Base-by-base conservation (phyloP, 64 coral and sea anemone genomes). In the Pocillopora damicornis region DNA sequence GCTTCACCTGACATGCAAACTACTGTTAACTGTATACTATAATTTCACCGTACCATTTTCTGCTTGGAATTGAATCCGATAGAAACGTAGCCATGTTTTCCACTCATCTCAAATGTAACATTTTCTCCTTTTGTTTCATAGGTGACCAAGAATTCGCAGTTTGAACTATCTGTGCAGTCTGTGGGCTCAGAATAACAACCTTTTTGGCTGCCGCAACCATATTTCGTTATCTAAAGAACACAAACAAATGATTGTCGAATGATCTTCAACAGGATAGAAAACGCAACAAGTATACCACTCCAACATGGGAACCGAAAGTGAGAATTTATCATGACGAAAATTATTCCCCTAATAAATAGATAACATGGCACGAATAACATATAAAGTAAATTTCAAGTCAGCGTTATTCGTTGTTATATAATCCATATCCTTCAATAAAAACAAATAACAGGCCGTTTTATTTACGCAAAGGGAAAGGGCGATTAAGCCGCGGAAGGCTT, bases 101-200 rank as follows among this genome's bases (percentile, higher is more conserved):
- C 82, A 37, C 90, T 88, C 66, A 92, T 72, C 61, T 92, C 90
- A 92, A 92, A 92, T 8, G 90, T 92, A 12, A 92, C 60, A 66
- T 92, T 88, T 1, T 88, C 68, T 18, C 85, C 90, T 13, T 45
- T 58, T 25, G 67, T 75, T 74, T 88, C 35, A 18, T 88, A 92
- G 9, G 90, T 92, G 16, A 88, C 76, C 37, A 92, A 65, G 73
- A 92, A 79, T 25, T 26, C 9, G 26, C 90, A 92, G 15, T 92
- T 86, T 63, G 85, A 64, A 58, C 90, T 92, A 58, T 62, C 64
- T 22, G 75, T 78, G 77, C 90, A 92, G 26, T 75, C 42, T 35
- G 67, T 51, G 35, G 90, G 90, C 63, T 87, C 86, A 9, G 90
- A 92, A 61, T 87, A 92, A 59, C 90, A 92, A 56, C 84, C 73